These are phyloP conservation scores for Sebastolobus alascanus DNA, from an alignment of 2,797 vertebrate species.

Conservation along the genomic window DNA sequence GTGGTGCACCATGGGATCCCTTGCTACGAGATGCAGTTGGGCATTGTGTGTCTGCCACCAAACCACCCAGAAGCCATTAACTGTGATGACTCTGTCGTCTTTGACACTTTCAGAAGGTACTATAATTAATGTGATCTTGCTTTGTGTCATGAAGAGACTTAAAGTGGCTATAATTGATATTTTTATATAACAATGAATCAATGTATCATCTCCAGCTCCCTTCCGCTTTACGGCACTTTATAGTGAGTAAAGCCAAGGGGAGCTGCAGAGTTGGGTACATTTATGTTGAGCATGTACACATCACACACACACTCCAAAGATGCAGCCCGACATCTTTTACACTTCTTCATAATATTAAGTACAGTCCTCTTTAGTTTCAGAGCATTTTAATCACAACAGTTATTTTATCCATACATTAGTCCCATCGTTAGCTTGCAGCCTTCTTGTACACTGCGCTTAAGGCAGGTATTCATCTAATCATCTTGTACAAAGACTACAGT, in stretches of 20 bases:
- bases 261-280: not conserved
- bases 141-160: not conserved
- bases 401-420: no score
- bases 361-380: not conserved
- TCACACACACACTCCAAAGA: not conserved
- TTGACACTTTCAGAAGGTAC: conserved; percentile 99
- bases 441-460: not conserved
- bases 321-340: not conserved
- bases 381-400: no score
- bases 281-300: not conserved
- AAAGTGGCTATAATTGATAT: not conserved
- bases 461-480: not conserved
- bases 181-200: not conserved
- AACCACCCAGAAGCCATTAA: conserved; percentile 99
- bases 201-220: not conserved
- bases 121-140: not conserved
- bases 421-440: not conserved
- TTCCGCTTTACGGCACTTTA: not conserved
- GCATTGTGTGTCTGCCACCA: conserved; percentile 97
- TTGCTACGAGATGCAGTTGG: conserved; percentile 97
- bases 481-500: not conserved
- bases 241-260: not conserved
- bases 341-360: not conserved
- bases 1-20: conserved; percentile 99
- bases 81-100: conserved; percentile 99